Evolutionary conservation across 2,113 vertebrate genomes (phyloP).

Genomic region (Formicarius rufipectus): DNA sequence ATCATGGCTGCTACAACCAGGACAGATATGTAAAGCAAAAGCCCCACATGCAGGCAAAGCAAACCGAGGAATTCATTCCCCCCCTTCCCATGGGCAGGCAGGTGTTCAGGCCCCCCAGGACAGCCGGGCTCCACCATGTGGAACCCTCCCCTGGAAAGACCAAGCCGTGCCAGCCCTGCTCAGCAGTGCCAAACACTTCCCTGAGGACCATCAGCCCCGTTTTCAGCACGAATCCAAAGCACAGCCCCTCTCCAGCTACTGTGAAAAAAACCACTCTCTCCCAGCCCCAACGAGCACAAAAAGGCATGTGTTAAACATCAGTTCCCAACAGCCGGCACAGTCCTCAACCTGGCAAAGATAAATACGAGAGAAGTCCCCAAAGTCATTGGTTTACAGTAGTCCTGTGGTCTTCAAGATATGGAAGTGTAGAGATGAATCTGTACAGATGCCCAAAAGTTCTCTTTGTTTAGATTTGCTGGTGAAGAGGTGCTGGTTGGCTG

Average conservation of each 20-base stretch:
- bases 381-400: background rate
- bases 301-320: background rate
- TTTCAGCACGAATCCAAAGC: background rate
- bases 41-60: no score
- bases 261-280: background rate
- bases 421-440: background rate
- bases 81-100: background rate
- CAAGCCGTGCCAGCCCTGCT: background rate
- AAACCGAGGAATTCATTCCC: background rate
- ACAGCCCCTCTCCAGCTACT: no score
- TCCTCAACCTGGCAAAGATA: background rate
- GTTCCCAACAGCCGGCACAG: background rate
- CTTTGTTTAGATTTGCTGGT: background rate
- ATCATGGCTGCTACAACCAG: no score
- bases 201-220: accelerated
- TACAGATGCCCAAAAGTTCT: accelerated
- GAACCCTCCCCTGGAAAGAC: background rate
- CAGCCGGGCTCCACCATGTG: background rate
- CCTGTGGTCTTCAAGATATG: background rate
- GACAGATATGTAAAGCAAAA: background rate
- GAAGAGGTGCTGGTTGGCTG: background rate
- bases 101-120: background rate
- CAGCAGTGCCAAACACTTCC: background rate
- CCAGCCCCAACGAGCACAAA: background rate
- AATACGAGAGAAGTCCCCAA: background rate